A percentile compares a stretch with the other conserved stretches of the same genome.
Conservation (phyloP, 2,113 vertebrate genomes). For the Acinonyx jubatus region DNA sequence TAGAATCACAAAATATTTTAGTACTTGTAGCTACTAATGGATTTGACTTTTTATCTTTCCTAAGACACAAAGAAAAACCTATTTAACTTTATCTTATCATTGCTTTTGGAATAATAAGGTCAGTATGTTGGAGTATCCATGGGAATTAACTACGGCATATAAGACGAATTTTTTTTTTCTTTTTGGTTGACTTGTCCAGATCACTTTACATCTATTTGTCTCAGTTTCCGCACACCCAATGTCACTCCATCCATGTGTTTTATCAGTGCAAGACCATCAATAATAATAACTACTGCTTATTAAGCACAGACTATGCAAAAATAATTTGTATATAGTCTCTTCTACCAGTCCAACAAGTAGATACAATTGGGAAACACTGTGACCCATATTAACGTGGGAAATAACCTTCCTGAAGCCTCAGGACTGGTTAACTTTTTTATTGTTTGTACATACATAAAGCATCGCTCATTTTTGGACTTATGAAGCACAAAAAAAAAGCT, state of each 20-base stretch:
- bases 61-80: background rate
- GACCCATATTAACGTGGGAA: background rate
- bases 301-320: background rate
- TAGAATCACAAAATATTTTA: conserved; percentile 10
- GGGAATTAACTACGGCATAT: background rate
- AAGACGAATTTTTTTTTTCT: background rate
- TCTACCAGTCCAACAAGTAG: background rate
- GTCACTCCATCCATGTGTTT: background rate
- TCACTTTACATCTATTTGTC: background rate
- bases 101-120: background rate
- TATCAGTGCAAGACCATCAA: background rate
- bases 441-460: background rate
- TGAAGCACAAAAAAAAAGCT: background rate
- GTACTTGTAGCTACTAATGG: background rate
- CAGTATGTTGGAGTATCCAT: background rate
- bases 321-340: background rate
- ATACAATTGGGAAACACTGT: background rate
- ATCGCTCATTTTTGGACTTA: background rate
- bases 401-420: background rate
- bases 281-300: background rate
- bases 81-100: background rate
- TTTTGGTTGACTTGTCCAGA: background rate
- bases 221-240: background rate
- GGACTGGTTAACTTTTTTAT: background rate
- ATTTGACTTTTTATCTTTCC: background rate